These are phyloP conservation scores for Trichopoda pennipes DNA, from an alignment of 2,888 invertebrate genomes.

Conservation along the genomic window DNA sequence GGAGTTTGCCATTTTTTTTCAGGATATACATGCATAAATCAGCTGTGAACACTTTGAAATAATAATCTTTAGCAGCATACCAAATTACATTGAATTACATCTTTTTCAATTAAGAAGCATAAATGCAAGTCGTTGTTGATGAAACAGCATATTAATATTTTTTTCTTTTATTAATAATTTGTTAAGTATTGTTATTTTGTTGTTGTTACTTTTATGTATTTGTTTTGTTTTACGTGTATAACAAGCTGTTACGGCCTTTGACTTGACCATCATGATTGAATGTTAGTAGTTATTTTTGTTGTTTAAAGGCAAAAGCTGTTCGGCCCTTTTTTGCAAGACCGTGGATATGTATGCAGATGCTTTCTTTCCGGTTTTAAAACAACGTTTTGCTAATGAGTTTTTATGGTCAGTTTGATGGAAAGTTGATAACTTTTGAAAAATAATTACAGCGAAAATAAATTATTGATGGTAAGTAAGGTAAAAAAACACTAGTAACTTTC, in stretches of 20 bases:
- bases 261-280: slow-evolving; percentile 55
- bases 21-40: too few species aligned
- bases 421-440: slow-evolving; percentile 16
- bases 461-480: too few species aligned
- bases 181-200: slow-evolving; percentile 37
- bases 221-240: slow-evolving; percentile 19
- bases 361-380: slow-evolving; percentile 55
- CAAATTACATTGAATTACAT: neutral
- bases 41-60: too few species aligned
- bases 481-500: too few species aligned
- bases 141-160: neutral
- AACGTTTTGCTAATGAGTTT: slow-evolving; percentile 13
- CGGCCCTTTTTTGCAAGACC: slow-evolving; percentile 37
- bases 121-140: neutral
- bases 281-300: slow-evolving; percentile 37
- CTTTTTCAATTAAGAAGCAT: neutral
- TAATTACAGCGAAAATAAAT: too few species aligned
- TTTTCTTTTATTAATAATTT: slow-evolving; percentile 1
- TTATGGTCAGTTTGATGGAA: slow-evolving; percentile 29
- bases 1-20: too few species aligned
- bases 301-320: slow-evolving; percentile 24
- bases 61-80: neutral
- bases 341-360: slow-evolving; percentile 50
- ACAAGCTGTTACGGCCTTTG: slow-evolving; percentile 44
- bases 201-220: slow-evolving; percentile 21